Evolutionary conservation across 64 coral and sea anemone genomes (phyloP).

Genomic region (Montipora efflorescens): DNA sequence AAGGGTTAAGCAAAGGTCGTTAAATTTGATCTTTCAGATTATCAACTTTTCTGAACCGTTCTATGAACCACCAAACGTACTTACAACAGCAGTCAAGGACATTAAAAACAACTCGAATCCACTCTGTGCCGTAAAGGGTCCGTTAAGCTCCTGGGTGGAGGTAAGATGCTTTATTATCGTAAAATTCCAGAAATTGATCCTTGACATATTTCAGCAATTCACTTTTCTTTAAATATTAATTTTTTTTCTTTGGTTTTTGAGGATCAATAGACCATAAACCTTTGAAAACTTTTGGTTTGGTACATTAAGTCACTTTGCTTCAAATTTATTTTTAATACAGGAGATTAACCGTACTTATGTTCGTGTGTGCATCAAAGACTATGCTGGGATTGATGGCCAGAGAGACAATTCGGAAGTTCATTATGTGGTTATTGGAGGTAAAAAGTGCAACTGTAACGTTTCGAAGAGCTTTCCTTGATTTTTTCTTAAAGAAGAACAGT

Average conservation of each 20-base stretch:
- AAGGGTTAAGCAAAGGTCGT: too few species aligned
- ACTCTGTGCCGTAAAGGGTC: neutral
- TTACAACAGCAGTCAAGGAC: neutral
- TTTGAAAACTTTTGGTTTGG: neutral
- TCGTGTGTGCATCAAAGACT: conserved; percentile 57
- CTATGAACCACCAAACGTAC: neutral
- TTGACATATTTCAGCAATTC: too few species aligned
- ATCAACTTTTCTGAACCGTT: neutral
- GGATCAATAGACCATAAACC: neutral
- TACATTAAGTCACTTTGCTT: neutral
- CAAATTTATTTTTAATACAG: neutral
- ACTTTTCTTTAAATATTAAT: too few species aligned
- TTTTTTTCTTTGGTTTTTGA: neutral
- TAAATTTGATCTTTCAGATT: too few species aligned
- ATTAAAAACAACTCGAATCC: too few species aligned
- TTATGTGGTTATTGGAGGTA: conserved; percentile 72
- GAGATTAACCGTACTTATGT: conserved; percentile 30
- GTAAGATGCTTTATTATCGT: neutral
- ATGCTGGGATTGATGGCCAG: neutral
- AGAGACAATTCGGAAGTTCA: neutral
- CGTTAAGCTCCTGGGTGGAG: conserved; percentile 4
- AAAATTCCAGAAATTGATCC: too few species aligned
- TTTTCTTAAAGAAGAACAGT: too few species aligned
- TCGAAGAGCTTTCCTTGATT: too few species aligned
- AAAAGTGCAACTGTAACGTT: neutral